Conservation (phyloP, 2,113 vertebrate genomes). For the Dasypus novemcinctus region DNA sequence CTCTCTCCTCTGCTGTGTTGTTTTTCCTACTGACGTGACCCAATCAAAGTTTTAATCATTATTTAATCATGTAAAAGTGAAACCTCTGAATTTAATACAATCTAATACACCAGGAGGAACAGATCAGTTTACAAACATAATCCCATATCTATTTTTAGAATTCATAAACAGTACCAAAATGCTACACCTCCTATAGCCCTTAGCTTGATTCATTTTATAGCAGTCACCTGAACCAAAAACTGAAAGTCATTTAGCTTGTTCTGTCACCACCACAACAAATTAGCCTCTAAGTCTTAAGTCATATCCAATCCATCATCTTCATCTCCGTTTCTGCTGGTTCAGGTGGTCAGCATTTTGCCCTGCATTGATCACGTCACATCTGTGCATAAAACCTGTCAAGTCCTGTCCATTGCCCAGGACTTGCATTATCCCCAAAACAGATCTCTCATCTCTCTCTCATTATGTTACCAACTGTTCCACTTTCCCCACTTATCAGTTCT, state of each 20-base stretch:
- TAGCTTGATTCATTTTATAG: neutral
- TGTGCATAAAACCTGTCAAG: neutral
- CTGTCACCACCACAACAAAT: neutral
- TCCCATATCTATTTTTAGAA: no score
- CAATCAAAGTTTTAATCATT: no score
- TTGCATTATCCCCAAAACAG: neutral
- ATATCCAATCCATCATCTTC: neutral
- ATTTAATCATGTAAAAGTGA: no score
- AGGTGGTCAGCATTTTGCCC: no score
- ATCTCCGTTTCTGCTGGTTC: neutral
- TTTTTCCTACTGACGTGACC: no score
- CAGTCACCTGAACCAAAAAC: neutral
- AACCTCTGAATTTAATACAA: no score
- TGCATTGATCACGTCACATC: no score
- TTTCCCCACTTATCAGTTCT: neutral
- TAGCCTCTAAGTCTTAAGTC: neutral
- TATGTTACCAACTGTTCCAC: neutral
- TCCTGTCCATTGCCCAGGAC: neutral
- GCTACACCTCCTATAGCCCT: neutral
- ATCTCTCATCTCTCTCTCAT: neutral
- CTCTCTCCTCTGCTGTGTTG: no score
- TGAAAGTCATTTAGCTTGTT: neutral
- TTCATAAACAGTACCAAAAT: no score
- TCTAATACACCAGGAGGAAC: no score
- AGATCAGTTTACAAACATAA: no score